phyloP scores from a whole-genome alignment of 2,797 vertebrate genomes.

The Karalla daura region DNA sequence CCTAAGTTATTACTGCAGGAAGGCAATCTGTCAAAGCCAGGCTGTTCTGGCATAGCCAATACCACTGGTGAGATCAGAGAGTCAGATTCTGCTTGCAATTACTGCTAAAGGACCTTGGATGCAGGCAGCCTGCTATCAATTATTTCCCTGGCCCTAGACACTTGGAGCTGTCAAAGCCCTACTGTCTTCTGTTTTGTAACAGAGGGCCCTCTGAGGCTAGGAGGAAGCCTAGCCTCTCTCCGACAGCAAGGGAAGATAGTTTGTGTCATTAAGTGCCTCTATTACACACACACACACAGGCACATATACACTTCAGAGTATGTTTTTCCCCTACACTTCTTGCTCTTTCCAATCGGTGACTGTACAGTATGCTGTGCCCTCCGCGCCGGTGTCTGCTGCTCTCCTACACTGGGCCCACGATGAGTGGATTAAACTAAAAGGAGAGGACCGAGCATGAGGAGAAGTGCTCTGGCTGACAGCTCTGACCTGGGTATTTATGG shows the following conservation, averaged over 20 bases:
- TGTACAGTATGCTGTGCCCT: constrained; percentile 41
- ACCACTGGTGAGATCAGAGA: constrained; percentile 99
- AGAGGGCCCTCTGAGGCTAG: constrained; percentile 88
- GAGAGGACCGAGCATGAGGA: constrained; percentile 51
- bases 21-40: constrained; percentile 99
- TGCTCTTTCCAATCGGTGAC: constrained; percentile 63
- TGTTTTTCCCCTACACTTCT: constrained; percentile 70
- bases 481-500: constrained; percentile 77
- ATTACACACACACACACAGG: constrained; percentile 92
- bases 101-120: constrained; percentile 99
- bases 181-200: constrained; percentile 99
- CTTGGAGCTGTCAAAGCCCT: constrained; percentile 97
- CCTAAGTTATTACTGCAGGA: constrained; percentile 99
- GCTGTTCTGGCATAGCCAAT: constrained; percentile 96
- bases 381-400: constrained; percentile 40
- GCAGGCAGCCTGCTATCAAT: constrained; percentile 98
- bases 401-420: constrained; percentile 51
- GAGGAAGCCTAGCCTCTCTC: constrained; percentile 81
- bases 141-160: constrained; percentile 97
- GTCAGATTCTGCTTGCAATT: constrained; percentile 99
- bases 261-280: constrained; percentile 91
- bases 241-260: constrained; percentile 85
- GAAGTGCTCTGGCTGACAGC: constrained; percentile 72
- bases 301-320: constrained; percentile 84
- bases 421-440: constrained; percentile 71